Percentiles rank a stretch among this genome's conserved stretches.
phyloP scores from a whole-genome alignment of 1,140 invertebrate genomes.

The Cepaea nemoralis region DNA sequence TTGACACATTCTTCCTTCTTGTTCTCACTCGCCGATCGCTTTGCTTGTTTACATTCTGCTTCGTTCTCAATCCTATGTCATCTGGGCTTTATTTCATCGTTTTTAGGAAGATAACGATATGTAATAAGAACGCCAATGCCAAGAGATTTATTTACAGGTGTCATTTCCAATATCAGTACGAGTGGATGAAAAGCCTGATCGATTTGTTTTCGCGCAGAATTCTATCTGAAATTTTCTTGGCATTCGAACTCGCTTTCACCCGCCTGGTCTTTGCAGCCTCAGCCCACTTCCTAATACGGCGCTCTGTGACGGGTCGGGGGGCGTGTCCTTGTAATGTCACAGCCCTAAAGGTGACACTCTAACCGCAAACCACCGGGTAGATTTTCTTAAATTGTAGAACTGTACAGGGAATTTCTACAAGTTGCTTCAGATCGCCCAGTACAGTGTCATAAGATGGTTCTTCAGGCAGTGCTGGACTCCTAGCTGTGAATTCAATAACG shows the following conservation, averaged over 20 bases:
- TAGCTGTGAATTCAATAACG: background rate
- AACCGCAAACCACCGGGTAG: slow-evolving; percentile 28
- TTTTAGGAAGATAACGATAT: background rate
- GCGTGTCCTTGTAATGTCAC: slow-evolving; percentile 32
- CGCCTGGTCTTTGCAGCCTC: background rate
- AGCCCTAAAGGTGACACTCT: slow-evolving; percentile 33
- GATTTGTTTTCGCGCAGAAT: slow-evolving; percentile 17
- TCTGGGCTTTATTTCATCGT: slow-evolving; percentile 4
- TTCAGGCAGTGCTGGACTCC: too few relatives aligned
- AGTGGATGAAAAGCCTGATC: slow-evolving; percentile 17
- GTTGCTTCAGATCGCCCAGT: background rate
- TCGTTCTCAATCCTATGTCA: background rate
- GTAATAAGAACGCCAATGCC: slow-evolving; percentile 21
- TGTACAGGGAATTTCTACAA: background rate
- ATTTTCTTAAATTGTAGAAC: slow-evolving; percentile 16
- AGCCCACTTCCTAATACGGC: slow-evolving; percentile 34
- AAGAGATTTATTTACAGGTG: slow-evolving; percentile 19
- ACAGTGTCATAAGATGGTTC: background rate
- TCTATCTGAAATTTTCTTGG: background rate
- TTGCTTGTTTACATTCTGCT: slow-evolving; percentile 31
- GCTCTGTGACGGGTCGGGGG: slow-evolving; percentile 29
- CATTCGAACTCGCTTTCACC: slow-evolving; percentile 24
- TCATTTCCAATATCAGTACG: slow-evolving; percentile 27
- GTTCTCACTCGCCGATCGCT: slow-evolving; percentile 16
- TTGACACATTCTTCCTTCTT: background rate